Conservation (phyloP, 2,797 vertebrate species). For the Antennarius maculatus region DNA sequence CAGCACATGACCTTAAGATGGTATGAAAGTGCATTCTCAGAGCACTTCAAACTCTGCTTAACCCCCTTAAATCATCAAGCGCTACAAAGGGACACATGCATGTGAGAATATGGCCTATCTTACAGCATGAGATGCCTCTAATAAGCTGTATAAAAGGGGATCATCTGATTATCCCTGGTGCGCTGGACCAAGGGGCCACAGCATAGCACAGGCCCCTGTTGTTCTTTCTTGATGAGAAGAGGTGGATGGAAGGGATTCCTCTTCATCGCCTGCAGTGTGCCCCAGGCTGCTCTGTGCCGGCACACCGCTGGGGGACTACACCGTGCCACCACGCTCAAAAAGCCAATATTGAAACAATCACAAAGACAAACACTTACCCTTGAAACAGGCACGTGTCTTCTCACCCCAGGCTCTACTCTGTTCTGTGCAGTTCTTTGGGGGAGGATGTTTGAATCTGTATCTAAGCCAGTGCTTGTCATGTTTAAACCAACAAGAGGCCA, state of each 20-base stretch:
- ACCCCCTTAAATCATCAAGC: conserved; percentile 67
- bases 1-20: conserved; percentile 67
- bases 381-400: conserved; percentile 71
- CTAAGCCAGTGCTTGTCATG: conserved; percentile 39
- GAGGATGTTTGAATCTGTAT: conserved; percentile 57
- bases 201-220: conserved; percentile 68
- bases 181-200: conserved; percentile 71
- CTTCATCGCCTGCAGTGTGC: conserved; percentile 77
- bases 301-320: conserved; percentile 61
- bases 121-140: conserved; percentile 75
- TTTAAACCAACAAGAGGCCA: conserved; percentile 50
- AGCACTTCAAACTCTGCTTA: conserved; percentile 70
- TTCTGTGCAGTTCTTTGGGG: conserved; percentile 38
- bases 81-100: conserved; percentile 70
- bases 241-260: conserved; percentile 76
- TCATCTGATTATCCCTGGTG: conserved; percentile 80
- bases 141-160: conserved; percentile 82
- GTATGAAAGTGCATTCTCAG: conserved; percentile 53
- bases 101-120: conserved; percentile 71
- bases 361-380: conserved; percentile 76
- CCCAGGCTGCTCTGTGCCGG: conserved; percentile 70
- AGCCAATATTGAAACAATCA: conserved; percentile 81
- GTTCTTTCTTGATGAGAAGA: conserved; percentile 81
- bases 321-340: conserved; percentile 69
- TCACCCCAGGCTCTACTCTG: conserved; percentile 58